Evolutionary conservation across 2,888 invertebrate genomes (phyloP), one percentile per base, ranked within the genome.

Genomic region (Cryptophagus acutangulus): DNA sequence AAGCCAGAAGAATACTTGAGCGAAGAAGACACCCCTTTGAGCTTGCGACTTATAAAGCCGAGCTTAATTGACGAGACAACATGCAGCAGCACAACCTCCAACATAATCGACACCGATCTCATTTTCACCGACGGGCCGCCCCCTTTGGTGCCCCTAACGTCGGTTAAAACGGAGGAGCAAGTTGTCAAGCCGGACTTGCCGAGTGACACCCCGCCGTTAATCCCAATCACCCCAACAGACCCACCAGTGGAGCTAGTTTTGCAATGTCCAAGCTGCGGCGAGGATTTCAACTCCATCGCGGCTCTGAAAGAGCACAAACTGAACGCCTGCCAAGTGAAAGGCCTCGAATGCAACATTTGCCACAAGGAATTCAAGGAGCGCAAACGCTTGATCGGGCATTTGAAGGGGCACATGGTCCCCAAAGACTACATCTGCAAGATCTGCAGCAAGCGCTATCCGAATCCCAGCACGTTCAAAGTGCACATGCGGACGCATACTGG

Each of bases 401-500:
- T 68, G 40, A 66, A 66, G 42, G 65, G 65, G 3, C 68, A 68
- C 40, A 66, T 63, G 58, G 58, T 64, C 15, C 49, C 54, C 1
- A 70, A 69, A 54, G 63, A 66, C 36, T 65, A 67, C 41, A 52
- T 49, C 2, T 70, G 70, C 51, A 67, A 66, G 52, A 59, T 69
- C 30, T 70, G 70, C 48, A 65, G 63, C 2, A 69, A 69, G 50
- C 55, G 65, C 10, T 69, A 69, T 49, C 66, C 67, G 2, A 67
- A 66, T 52, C 63, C 63, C 1, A 69, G 69, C 45, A 66, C 67
- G n/a, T 64, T 67, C 42, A 55, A 57, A 36, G 63, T 80, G 46
- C 81, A 81, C 71, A 77, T 75, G 75, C 72, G 79, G 60, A 78
- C 77, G 47, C 78, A 78, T 72, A 72, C 70, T 12, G 71, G 67